Evolutionary conservation across 2,113 vertebrate species (phyloP), one percentile per base, ranked within the genome.

Genomic region (Sturnira hondurensis): DNA sequence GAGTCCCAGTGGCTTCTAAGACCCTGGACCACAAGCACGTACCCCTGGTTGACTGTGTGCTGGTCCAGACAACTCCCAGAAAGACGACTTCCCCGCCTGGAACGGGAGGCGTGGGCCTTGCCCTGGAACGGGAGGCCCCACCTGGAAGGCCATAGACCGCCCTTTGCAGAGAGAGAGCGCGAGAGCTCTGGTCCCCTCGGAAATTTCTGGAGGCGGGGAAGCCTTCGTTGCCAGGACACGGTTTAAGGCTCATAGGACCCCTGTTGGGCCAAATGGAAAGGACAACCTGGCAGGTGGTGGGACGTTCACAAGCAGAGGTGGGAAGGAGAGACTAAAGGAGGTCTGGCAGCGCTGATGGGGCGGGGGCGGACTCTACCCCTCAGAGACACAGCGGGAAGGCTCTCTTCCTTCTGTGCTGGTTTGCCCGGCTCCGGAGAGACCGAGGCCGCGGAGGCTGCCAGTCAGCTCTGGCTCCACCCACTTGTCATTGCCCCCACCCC

Each of bases 341-440:
- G 6, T 41, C 80, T 38, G 47, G 16, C 38, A 22, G 5, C 5
- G 1, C 43, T 36, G 84, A 8, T 10, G 1, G 17, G 10, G 1
- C 13, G 56, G 26, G 10, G 22, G n/a, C 14, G 47, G 58, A 17
- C 63, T 33, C 68, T 4, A 5, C 11, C 26, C 12, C 52, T 33
- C 19, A 12, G 17, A 0, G 3, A 58, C 12, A 14, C 4, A 36
- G 12, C 22, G 52, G 22, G 10, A 4, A 1, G 17, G 2, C 33
- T 58, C 83, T 19, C 19, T 84, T 28, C 15, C 54, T 28, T 56
- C n/a, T n/a, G n/a, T 20, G 22, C 17, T 41, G 26, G 24, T 36
- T 33, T 22, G 33, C 17, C 43, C 52, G 50, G 76, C 70, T 91
- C 84, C 77, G 33, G 5, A 71, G 15, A 77, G 45, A 73, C 14